Conservation (phyloP, 2,888 invertebrate species). For the Amiota communis region DNA sequence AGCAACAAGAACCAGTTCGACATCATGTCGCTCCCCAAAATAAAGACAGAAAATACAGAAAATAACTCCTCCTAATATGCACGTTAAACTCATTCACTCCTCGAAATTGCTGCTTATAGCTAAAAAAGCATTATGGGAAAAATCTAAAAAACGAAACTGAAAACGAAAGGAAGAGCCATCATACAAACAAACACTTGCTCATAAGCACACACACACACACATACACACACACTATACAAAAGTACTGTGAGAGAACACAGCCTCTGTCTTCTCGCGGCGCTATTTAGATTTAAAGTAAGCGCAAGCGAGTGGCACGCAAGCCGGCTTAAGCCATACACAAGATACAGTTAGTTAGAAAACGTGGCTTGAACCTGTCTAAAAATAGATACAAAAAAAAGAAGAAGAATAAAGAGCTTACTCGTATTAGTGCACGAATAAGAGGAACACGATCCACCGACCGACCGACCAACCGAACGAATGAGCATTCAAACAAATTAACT, state of each 20-base stretch:
- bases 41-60: conserved; percentile 18
- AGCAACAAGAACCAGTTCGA: conserved; percentile 18
- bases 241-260: conserved; percentile 40
- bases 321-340: conserved; percentile 54
- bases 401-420: conserved; percentile 34
- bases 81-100: conserved; percentile 49
- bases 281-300: background rate
- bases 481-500: no score
- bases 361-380: conserved; percentile 71
- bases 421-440: conserved; percentile 45
- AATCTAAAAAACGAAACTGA: conserved; percentile 51
- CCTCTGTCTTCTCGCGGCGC: background rate
- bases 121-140: conserved; percentile 69
- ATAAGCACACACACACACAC: conserved; percentile 39
- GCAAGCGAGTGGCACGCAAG: background rate
- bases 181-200: conserved; percentile 42
- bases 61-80: conserved; percentile 39
- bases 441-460: conserved; percentile 40
- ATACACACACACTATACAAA: background rate
- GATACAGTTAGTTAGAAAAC: conserved; percentile 69
- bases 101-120: conserved; percentile 40
- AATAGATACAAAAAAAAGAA: conserved; percentile 56
- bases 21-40: background rate
- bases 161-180: conserved; percentile 72
- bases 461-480: background rate